phyloP scores from a whole-genome alignment of 2,888 invertebrate genomes.

The Mycalesis mineus region DNA sequence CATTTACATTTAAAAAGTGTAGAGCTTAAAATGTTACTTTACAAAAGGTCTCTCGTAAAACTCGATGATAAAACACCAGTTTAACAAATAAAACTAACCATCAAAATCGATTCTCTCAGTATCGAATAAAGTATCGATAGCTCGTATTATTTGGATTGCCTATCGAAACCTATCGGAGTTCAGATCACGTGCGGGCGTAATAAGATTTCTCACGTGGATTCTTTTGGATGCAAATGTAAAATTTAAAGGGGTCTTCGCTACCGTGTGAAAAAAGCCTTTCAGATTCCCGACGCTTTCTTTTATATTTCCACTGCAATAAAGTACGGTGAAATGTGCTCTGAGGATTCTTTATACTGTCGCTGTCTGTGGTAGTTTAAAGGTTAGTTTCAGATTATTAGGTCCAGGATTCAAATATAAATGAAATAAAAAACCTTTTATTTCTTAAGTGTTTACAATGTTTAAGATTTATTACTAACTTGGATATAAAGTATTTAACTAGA shows the following conservation, averaged over 20 bases:
- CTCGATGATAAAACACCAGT: too few species aligned
- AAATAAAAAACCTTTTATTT: too few species aligned
- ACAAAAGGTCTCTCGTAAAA: too few species aligned
- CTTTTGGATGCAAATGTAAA: slow-evolving; percentile 12
- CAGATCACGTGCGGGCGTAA: slow-evolving; percentile 21
- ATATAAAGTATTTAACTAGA: too few species aligned
- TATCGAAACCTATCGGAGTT: background rate
- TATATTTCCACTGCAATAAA: slow-evolving; percentile 1
- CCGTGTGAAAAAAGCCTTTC: slow-evolving; percentile 2
- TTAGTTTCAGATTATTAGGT: too few species aligned
- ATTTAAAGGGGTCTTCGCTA: slow-evolving; percentile 11
- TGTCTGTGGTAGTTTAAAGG: too few species aligned
- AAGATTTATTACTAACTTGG: too few species aligned
- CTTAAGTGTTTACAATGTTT: too few species aligned
- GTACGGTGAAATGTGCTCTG: background rate
- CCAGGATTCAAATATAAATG: too few species aligned
- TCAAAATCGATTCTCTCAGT: background rate
- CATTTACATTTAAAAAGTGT: too few species aligned
- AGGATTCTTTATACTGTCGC: background rate
- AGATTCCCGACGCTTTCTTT: slow-evolving; percentile 1
- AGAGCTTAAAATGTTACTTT: too few species aligned
- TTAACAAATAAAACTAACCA: too few species aligned
- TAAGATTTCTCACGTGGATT: slow-evolving; percentile 23
- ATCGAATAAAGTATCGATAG: background rate
- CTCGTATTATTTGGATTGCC: background rate